Base-by-base conservation (phyloP, 2,888 invertebrate genomes). In the Isoperla grammatica region DNA sequence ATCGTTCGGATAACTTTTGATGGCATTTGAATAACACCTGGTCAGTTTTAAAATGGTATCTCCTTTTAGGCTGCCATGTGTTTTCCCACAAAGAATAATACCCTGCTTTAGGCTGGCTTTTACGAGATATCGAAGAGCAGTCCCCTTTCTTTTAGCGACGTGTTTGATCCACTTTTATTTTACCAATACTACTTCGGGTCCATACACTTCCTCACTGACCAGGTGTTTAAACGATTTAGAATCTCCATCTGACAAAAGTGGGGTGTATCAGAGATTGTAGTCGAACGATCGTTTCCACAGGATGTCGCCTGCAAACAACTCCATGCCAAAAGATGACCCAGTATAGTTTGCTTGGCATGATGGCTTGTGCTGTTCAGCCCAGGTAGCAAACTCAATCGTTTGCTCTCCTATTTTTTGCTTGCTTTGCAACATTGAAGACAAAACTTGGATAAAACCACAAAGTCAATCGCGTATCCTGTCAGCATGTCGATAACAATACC, bases 11-110 rank as follows among this genome's bases (percentile, higher is more conserved):
- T 71, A 45, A 15, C 65, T 29, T 19, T 67, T 35, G 46, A 71
- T 70, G 19, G 69, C 68, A 43, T 69, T 60, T 40, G 69, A 70
- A 57, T 71, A 71, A 62, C 69, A 70, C 43, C 66, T 57, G 8
- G 67, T 67, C 40, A 71, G 58, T 55, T 71, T 64, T 42, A 67
- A 65, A 5, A 69, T 70, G 40, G 58, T 37, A 13, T 46, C 50
- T 2, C 59, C 61, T 9, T 57, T 61, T 13, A 58, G 50, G 19
- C 56, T 56, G 20, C 61, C 56, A 20, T 43, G 13, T 12, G 8
- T 12, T 37, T 43, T 57, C 1, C 62, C 62, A 13, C 59, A 59
- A n/a, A 62, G 17, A 1, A 53, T 61, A 4, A 57, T 53, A 12
- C 43, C 43, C 35, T 48, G 53, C 45, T 29, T 29, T 4, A 4